Percentiles rank a stretch among this genome's conserved stretches.
Conservation (phyloP, 2,113 vertebrate species). For the Psittacula cyanocephala region DNA sequence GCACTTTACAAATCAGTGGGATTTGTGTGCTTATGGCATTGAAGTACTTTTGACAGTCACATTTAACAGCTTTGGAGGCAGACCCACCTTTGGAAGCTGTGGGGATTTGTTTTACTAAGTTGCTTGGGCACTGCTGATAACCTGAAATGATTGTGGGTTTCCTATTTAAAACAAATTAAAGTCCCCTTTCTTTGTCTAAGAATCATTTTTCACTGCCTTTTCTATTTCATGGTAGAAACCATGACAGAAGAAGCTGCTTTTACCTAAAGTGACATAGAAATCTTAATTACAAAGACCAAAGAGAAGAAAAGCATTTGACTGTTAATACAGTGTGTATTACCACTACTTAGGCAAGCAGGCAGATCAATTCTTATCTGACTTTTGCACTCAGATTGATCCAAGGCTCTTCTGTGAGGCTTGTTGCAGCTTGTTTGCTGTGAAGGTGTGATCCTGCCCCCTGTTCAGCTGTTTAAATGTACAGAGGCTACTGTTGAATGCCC, state of each 20-base stretch:
- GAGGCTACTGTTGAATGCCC: not conserved
- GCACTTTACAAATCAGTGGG: not conserved
- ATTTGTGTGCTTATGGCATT: not conserved
- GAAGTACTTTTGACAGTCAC: not conserved
- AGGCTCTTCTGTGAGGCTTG: accelerated
- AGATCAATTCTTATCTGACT: not conserved
- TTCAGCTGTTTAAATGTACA: not conserved
- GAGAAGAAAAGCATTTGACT: not conserved
- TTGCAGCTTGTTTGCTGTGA: not conserved
- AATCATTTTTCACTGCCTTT: not conserved
- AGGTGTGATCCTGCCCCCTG: not conserved
- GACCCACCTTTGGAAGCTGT: not conserved
- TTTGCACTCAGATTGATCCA: not conserved
- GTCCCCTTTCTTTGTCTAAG: not conserved
- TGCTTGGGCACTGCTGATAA: not conserved
- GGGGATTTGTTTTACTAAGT: not conserved
- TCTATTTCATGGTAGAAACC: not conserved
- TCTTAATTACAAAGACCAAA: not conserved
- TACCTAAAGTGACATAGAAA: not conserved
- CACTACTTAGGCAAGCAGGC: not conserved
- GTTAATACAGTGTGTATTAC: not conserved
- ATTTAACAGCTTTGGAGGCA: not conserved
- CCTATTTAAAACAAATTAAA: not conserved
- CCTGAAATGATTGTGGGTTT: not conserved
- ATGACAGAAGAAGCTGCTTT: not conserved